phyloP scores from a whole-genome alignment of 2,888 invertebrate species.

The Sclerodermus sp. region DNA sequence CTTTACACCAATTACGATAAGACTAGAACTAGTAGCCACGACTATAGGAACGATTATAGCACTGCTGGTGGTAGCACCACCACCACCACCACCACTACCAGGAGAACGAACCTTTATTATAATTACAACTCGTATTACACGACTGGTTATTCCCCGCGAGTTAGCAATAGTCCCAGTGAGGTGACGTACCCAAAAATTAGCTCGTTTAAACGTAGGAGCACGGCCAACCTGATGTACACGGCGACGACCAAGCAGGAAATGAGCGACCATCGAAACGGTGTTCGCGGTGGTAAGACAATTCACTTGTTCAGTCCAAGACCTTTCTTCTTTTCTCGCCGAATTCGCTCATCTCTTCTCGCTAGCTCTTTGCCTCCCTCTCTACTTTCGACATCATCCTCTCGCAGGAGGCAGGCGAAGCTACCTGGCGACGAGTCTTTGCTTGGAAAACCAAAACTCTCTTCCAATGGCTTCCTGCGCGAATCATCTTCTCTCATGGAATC shows the following conservation, averaged over 20 bases:
- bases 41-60: conserved; percentile 17
- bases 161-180: conserved; percentile 41
- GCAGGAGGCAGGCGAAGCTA: no score
- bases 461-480: no score
- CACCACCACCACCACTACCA: conserved; percentile 29
- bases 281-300: conserved; percentile 40
- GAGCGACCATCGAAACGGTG: conserved; percentile 42
- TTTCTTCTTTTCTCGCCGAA: conserved; percentile 17
- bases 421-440: no score
- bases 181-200: conserved; percentile 47
- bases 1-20: conserved; percentile 33
- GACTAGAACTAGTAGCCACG: conserved; percentile 25
- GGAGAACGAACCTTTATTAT: conserved; percentile 28
- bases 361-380: conserved; percentile 1
- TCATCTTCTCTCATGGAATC: no score
- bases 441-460: no score
- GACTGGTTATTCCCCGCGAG: conserved; percentile 33
- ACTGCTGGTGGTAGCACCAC: conserved; percentile 12
- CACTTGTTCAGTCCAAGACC: conserved; percentile 10
- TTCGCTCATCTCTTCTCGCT: conserved; percentile 4
- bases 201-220: conserved; percentile 49
- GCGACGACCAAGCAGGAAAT: conserved; percentile 40
- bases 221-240: conserved; percentile 35
- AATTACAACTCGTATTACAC: conserved; percentile 32
- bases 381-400: no score